These are phyloP conservation scores for Macrobrachium rosenbergii DNA, from an alignment of 1,140 invertebrate species.

Conservation along the genomic window DNA sequence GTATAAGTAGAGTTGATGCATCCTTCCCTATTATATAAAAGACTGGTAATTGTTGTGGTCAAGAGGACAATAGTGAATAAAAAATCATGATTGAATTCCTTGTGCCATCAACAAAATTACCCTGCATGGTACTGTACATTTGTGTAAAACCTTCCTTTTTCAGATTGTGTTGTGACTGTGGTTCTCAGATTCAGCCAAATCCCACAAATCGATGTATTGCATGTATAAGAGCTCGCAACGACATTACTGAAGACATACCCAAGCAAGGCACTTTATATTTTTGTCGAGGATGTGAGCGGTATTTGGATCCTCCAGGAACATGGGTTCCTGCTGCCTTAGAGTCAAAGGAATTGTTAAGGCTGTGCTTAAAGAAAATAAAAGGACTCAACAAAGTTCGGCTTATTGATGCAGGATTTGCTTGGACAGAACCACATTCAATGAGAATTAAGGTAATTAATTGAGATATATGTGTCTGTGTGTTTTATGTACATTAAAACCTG, in stretches of 20 bases:
- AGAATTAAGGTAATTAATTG: conserved; percentile 85
- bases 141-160: background rate
- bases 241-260: conserved; percentile 96
- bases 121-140: too few relatives aligned
- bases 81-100: too few relatives aligned
- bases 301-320: conserved; percentile 91
- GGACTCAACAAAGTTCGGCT: conserved; percentile 91
- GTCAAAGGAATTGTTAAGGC: conserved; percentile 90
- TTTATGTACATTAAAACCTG: too few relatives aligned
- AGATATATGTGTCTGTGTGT: background rate
- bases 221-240: conserved; percentile 90
- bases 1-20: too few relatives aligned
- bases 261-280: conserved; percentile 93
- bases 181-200: conserved; percentile 86
- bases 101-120: too few relatives aligned
- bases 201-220: conserved; percentile 97
- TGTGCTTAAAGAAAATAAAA: conserved; percentile 96
- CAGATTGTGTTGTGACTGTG: conserved; percentile 75
- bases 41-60: too few relatives aligned
- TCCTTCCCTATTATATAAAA: too few relatives aligned
- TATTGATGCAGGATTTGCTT: conserved; percentile 96
- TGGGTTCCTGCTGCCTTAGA: conserved; percentile 93
- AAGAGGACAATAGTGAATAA: too few relatives aligned
- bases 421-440: conserved; percentile 99
- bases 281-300: conserved; percentile 94